Base-by-base conservation (phyloP, 2,888 invertebrate species). In the Brachynemurus nebulosus region DNA sequence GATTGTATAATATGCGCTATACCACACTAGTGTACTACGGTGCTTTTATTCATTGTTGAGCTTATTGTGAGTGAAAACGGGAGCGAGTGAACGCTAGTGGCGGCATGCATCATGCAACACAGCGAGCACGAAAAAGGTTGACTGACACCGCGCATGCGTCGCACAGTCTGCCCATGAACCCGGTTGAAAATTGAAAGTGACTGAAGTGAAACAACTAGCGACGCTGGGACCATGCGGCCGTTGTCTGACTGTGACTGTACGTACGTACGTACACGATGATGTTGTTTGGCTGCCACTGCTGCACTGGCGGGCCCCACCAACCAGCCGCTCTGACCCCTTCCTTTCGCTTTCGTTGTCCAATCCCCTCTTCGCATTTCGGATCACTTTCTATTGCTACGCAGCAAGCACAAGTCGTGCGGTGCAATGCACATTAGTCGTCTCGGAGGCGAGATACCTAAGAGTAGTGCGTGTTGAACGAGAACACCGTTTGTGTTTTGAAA, bases 341-440 rank as follows among this genome's bases (percentile, higher is more conserved):
- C 76, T 76, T 76, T 76, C 76, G 72, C 74, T 76, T 76, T 76
- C 74, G 72, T 72, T 74, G 72, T 71, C 55, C 52, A 52, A 51
- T 53, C 55, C 56, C 58, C 57, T 57, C 58, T 53, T 58, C 53
- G 48, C 55, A 55, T 53, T 59, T 33, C n/a, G 35, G 39, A 36
- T 45, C 42, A 25, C 36, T 39, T 46, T 42, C 45, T 43, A 42
- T 67, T 66, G 65, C 67, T 63, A 65, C 66, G 57, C 62, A 62
- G 67, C 14, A 30, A 30, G 30, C 30, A n/a, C n/a, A 30, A 30
- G 14, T 14, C n/a, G 30, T 30, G 30, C 30, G 30, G 30, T 30
- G 30, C 30, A 30, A 30, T 30, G 30, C 30, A 30, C 30, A 30
- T 30, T 30, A 30, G 30, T 30, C 30, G 30, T 30, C 30, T 30